These are phyloP conservation scores for Mallotus villosus DNA, from an alignment of 2,797 vertebrate genomes.

Conservation along the genomic window DNA sequence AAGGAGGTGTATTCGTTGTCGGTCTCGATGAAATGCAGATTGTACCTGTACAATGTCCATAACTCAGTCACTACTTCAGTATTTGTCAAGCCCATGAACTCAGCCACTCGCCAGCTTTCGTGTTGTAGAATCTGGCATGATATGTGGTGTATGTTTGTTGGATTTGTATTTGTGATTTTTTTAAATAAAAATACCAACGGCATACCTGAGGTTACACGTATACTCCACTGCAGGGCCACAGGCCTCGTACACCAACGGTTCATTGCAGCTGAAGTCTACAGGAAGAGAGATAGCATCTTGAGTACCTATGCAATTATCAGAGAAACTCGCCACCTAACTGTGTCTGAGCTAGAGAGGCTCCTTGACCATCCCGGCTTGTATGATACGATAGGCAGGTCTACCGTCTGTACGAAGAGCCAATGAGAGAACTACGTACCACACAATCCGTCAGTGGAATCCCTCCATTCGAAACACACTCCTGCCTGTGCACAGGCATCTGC, in stretches of 20 bases:
- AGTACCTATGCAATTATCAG: neutral
- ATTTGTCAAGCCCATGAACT: too few species aligned
- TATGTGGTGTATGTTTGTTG: too few species aligned
- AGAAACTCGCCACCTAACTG: neutral
- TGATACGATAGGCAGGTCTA: neutral
- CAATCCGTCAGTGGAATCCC: conserved; percentile 63
- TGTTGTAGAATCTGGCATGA: too few species aligned
- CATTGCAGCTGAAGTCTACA: conserved; percentile 67
- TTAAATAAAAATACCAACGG: neutral
- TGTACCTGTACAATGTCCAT: conserved; percentile 55
- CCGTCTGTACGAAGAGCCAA: neutral
- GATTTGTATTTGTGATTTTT: too few species aligned
- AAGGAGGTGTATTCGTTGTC: conserved; percentile 44
- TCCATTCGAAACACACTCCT: conserved; percentile 78
- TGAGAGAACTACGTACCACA: conserved; percentile 66
- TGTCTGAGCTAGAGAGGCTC: neutral
- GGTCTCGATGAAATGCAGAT: conserved; percentile 48
- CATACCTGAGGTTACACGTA: conserved; percentile 70
- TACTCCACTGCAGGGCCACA: conserved; percentile 69
- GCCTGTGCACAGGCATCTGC: conserved; percentile 65
- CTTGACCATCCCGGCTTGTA: neutral
- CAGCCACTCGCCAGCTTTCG: too few species aligned
- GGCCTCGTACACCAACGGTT: conserved; percentile 69
- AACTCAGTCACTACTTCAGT: neutral
- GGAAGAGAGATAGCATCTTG: conserved; percentile 4